phyloP scores from a whole-genome alignment of 2,888 invertebrate genomes.

The Eustalomyia histrio region DNA sequence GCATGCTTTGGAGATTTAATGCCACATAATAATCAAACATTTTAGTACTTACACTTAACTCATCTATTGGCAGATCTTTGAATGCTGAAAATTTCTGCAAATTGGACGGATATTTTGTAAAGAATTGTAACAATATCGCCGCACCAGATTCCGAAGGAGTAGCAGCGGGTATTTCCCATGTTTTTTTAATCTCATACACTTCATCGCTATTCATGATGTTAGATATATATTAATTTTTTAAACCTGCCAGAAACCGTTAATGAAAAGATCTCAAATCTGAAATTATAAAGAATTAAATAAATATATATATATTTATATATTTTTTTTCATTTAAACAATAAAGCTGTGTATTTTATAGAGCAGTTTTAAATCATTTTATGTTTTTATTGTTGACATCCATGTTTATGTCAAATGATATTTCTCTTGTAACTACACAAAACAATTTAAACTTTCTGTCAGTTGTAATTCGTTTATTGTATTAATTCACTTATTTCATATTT shows the following conservation, averaged over 20 bases:
- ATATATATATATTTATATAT: too few relatives aligned
- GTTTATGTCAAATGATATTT: not conserved
- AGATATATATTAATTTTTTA: not conserved
- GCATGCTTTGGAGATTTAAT: not conserved
- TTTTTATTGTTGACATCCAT: not conserved
- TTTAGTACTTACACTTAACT: conserved; percentile 73
- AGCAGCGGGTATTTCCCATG: conserved; percentile 77
- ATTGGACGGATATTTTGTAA: conserved; percentile 78
- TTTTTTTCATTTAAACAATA: not conserved
- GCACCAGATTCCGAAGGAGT: conserved; percentile 77
- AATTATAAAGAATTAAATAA: conserved; percentile 18
- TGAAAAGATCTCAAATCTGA: conserved; percentile 13
- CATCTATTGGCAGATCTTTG: conserved; percentile 73
- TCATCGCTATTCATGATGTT: conserved; percentile 75
- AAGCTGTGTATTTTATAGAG: not conserved
- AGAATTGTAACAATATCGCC: conserved; percentile 75
- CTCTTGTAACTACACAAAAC: not conserved
- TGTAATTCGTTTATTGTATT: conserved; percentile 35
- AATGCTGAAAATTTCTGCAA: conserved; percentile 76
- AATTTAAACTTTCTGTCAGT: conserved; percentile 14
- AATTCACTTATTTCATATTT: not conserved
- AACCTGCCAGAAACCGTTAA: conserved; percentile 31
- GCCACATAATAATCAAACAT: not conserved
- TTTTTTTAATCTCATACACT: conserved; percentile 76
- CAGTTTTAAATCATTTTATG: not conserved